Conservation (phyloP, 2,888 invertebrate genomes). For the Lasioglossum vierecki region DNA sequence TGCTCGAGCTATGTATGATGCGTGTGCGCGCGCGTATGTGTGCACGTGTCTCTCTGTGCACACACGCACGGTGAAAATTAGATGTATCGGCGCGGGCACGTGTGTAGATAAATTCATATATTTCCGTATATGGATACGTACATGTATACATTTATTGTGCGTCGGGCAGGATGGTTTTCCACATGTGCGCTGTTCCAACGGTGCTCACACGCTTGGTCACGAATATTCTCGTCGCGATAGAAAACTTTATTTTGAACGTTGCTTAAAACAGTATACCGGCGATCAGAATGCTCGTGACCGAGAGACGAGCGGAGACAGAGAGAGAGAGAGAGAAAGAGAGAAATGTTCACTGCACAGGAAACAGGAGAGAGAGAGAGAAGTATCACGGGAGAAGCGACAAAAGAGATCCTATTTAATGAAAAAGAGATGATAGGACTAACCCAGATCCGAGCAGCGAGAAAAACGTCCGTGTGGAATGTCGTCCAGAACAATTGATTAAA, state of each 20-base stretch:
- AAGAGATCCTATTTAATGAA: background rate
- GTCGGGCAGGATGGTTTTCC: constrained; percentile 46
- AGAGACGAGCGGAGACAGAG: background rate
- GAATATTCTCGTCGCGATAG: constrained; percentile 65
- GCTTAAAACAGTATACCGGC: constrained; percentile 66
- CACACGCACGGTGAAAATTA: background rate
- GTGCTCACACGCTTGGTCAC: constrained; percentile 17
- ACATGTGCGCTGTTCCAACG: constrained; percentile 34
- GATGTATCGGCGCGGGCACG: background rate
- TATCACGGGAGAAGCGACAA: background rate
- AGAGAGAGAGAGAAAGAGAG: background rate
- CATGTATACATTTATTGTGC: constrained; percentile 34
- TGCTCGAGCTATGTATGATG: constrained; percentile 4
- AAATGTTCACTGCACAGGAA: too few species aligned
- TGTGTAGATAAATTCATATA: constrained; percentile 39
- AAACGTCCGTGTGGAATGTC: constrained; percentile 35
- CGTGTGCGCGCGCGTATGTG: constrained; percentile 7
- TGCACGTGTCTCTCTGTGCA: background rate
- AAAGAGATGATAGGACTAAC: background rate
- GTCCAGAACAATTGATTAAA: constrained; percentile 19
- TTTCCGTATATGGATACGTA: constrained; percentile 32
- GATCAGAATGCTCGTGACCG: constrained; percentile 56
- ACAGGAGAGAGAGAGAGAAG: background rate
- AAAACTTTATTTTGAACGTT: constrained; percentile 81
- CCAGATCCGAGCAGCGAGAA: background rate